Evolutionary conservation across 2,113 vertebrate genomes (phyloP), one percentile per base, ranked within the genome.

Genomic region (Psittacus erithacus): DNA sequence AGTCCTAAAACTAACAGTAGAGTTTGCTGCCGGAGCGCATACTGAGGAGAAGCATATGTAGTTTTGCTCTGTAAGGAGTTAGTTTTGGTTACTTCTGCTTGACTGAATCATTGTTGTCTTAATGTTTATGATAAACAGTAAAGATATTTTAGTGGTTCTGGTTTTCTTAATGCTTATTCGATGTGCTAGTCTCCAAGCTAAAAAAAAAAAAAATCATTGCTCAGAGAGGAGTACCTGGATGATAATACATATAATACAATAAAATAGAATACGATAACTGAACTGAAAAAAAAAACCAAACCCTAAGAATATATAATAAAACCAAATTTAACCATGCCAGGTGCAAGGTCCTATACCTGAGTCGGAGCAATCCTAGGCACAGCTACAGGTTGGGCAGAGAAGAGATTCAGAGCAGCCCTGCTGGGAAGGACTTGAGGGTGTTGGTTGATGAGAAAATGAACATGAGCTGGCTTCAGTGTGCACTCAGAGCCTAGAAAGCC

Each of bases 161-260:
- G 10, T 69, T 57, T 77, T 75, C 17, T 38, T 90, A 82, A 35
- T 20, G 17, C 35, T 65, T 82, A n/a, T 63, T 90, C 19, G 83
- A 2, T 0, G 0, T 64, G n/a, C 20, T 11, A 24, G 22, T 82
- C 31, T 79, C 33, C n/a, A 75, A 31, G 55, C 28, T 31, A 59
- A 86, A 74, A 8, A 76, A 76, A 6, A 5, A 20, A 20, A 6
- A 5, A 20, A 20, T 33, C 7, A 3, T 47, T 91, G 25, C 35
- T 70, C 49, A 71, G 31, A 70, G 7, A 43, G 29, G 12, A 11
- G 8, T 69, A 23, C 17, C 4, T 20, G 24, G 28, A 4, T 24
- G 39, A 20, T 59, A 49, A 19, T 59, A 29, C 4, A 2, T 46
- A 7, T 57, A 57, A 33, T 57, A 33, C 29, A 57, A 33, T 20